These are phyloP conservation scores for Petrolisthes manimaculis DNA, from an alignment of 2,888 invertebrate genomes.

Conservation along the genomic window DNA sequence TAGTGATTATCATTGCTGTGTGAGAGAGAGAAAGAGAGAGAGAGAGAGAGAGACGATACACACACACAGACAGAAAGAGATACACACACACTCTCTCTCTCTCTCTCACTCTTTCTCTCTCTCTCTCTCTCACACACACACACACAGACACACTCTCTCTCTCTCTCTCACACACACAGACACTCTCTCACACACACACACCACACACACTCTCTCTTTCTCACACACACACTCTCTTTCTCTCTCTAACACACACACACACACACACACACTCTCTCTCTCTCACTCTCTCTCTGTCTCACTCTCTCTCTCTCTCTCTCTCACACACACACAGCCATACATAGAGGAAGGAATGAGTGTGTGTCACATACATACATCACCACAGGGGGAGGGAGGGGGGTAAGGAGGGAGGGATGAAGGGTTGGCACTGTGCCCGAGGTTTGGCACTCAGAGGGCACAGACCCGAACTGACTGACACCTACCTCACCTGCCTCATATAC, in stretches of 20 bases:
- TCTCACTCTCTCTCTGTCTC: too few species aligned
- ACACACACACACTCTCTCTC: neutral
- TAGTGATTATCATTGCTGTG: too few species aligned
- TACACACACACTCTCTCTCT: neutral
- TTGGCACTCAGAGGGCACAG: neutral
- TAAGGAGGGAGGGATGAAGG: neutral
- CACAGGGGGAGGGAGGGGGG: neutral
- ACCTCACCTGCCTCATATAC: neutral
- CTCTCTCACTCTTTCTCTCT: too few species aligned
- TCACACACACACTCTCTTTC: too few species aligned
- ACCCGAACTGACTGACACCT: neutral
- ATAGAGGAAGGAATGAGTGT: neutral
- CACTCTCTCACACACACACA: too few species aligned
- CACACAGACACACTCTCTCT: conserved; percentile 6
- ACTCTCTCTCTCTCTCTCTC: too few species aligned
- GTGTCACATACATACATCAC: neutral
- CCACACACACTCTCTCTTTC: too few species aligned
- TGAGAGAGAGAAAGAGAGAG: too few species aligned
- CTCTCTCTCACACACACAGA: conserved; percentile 22
- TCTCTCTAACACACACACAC: neutral
- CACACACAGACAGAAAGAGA: too few species aligned
- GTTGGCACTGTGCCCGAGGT: neutral
- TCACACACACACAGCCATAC: neutral
- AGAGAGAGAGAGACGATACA: too few species aligned
- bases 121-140: conserved; percentile 18